These are phyloP conservation scores for Orientallactaga bullata DNA, from an alignment of 2,113 vertebrate species.

Conservation along the genomic window DNA sequence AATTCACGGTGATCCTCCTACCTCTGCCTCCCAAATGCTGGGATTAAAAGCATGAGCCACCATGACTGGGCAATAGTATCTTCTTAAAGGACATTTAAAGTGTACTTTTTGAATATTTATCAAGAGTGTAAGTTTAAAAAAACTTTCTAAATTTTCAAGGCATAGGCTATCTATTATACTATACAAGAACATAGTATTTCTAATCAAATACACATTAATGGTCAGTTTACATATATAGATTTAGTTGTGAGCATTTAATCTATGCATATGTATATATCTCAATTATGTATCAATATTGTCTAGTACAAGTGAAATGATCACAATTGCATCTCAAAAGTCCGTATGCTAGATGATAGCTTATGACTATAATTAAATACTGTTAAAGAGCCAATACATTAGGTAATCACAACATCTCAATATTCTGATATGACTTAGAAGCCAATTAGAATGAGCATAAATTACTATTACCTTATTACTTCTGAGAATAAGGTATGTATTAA, in stretches of 20 bases:
- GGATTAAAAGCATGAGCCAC: too few species aligned
- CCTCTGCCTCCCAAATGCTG: too few species aligned
- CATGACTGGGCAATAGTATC: too few species aligned
- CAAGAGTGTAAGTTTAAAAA: conserved; percentile 3
- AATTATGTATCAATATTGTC: background rate
- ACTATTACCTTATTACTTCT: conserved; percentile 35
- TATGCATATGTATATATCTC: background rate
- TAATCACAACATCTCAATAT: background rate
- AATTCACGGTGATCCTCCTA: too few species aligned
- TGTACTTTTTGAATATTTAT: background rate
- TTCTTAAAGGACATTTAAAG: conserved; percentile 24
- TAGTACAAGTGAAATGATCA: background rate
- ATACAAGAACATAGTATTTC: background rate
- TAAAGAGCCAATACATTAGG: conserved; percentile 28
- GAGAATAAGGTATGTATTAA: background rate
- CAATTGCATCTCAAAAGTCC: background rate
- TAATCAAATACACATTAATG: conserved; percentile 42
- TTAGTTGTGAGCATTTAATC: conserved; percentile 32
- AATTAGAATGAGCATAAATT: conserved; percentile 13
- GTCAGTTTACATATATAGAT: background rate
- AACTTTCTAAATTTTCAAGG: conserved; percentile 51
- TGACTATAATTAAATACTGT: conserved; percentile 24
- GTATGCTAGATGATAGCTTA: background rate
- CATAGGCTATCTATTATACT: background rate
- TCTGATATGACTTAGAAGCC: conserved; percentile 35